A percentile compares a stretch with the other conserved stretches of the same genome.
Conservation (phyloP, 2,888 invertebrate genomes). For the Macrophya alboannulata region DNA sequence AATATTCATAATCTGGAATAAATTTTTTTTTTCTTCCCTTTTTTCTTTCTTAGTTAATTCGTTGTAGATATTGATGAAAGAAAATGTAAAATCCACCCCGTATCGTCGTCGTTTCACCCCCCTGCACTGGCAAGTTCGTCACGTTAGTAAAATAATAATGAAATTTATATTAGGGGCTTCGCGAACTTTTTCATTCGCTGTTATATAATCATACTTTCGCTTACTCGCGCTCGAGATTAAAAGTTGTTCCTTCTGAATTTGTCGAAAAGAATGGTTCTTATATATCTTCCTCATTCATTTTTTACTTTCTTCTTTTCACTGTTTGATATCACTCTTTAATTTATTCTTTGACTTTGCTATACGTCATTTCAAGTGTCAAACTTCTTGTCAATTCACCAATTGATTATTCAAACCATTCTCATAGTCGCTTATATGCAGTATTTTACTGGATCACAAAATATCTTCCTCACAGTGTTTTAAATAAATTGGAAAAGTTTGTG, state of each 20-base stretch:
- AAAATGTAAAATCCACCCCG: neutral
- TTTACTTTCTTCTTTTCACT: neutral
- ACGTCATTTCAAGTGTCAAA: neutral
- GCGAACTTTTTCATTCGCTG: conserved; percentile 22
- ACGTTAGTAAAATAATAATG: conserved; percentile 12
- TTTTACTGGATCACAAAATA: neutral
- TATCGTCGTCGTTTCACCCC: neutral
- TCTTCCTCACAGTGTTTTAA: neutral
- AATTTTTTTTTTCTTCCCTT: neutral
- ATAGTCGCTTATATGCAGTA: too few relatives aligned
- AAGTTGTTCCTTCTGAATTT: neutral
- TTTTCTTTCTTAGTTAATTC: neutral
- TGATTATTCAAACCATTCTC: too few relatives aligned
- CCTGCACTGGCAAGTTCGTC: conserved; percentile 1
- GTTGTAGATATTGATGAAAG: neutral
- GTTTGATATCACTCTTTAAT: neutral
- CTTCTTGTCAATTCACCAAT: too few relatives aligned
- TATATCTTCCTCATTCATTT: neutral
- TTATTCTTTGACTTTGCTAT: neutral
- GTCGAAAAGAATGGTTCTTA: neutral
- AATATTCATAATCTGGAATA: neutral
- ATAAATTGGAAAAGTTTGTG: conserved; percentile 1
- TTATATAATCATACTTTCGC: conserved; percentile 11
- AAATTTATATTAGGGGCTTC: conserved; percentile 12
- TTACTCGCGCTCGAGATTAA: neutral